These are phyloP conservation scores for Idris sp. DNA, from an alignment of 1,140 invertebrate genomes.

Conservation along the genomic window DNA sequence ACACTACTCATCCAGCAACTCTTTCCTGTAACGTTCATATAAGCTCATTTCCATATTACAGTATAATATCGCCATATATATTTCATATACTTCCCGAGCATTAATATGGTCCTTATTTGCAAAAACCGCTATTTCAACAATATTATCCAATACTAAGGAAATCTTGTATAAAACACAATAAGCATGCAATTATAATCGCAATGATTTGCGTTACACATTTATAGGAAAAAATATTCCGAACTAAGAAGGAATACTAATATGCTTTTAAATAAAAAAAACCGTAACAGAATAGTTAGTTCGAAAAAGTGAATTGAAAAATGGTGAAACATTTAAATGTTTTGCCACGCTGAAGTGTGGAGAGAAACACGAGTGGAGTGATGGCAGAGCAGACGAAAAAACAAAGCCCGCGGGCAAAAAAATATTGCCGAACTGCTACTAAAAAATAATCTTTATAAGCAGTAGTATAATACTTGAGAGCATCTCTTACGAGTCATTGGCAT, in stretches of 20 bases:
- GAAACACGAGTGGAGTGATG: not conserved
- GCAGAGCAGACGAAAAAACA: constrained; percentile 1
- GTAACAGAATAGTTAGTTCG: too few relatives aligned
- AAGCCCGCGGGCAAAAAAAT: constrained; percentile 25
- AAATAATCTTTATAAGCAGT: constrained; percentile 57
- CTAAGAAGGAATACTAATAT: too few relatives aligned
- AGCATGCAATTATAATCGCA: constrained; percentile 40
- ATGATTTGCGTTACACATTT: constrained; percentile 47
- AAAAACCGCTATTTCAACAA: constrained; percentile 34
- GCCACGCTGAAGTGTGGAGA: not conserved
- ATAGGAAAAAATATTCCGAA: constrained; percentile 2
- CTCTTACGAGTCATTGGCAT: constrained; percentile 42
- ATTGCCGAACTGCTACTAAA: constrained; percentile 33
- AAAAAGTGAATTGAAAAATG: too few relatives aligned
- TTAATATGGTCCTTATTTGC: constrained; percentile 40
- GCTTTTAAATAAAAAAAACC: too few relatives aligned
- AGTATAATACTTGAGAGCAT: constrained; percentile 54
- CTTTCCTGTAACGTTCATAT: constrained; percentile 54
- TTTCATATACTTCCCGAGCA: constrained; percentile 39
- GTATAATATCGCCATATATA: constrained; percentile 54
- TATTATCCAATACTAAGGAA: constrained; percentile 26
- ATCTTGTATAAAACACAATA: constrained; percentile 26
- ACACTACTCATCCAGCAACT: constrained; percentile 49
- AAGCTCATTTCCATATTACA: constrained; percentile 52
- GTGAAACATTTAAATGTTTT: constrained; percentile 36